Percentiles rank a stretch among this genome's conserved stretches.
Evolutionary conservation across 2,797 vertebrate species (phyloP).

Genomic region (Squalus acanthias): DNA sequence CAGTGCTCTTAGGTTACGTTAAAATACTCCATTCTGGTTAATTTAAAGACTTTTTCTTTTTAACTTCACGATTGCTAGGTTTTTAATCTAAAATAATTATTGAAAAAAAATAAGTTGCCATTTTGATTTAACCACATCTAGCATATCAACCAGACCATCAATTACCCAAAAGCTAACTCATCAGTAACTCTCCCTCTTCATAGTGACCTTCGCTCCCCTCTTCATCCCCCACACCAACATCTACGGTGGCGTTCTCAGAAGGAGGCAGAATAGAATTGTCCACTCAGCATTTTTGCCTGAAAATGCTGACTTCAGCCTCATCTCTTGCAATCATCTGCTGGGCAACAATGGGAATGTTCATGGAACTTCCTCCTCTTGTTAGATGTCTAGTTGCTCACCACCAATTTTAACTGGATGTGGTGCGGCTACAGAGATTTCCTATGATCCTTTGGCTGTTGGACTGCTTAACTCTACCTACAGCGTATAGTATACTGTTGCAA

Average conservation of each 20-base stretch:
- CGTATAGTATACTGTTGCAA: neutral
- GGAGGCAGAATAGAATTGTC: neutral
- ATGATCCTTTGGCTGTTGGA: neutral
- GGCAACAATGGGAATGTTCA: neutral
- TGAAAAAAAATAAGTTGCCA: neutral
- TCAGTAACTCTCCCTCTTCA: neutral
- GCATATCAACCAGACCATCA: neutral
- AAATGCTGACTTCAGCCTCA: neutral
- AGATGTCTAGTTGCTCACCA: neutral
- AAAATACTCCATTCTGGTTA: neutral
- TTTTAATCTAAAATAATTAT: neutral
- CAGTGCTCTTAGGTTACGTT: neutral
- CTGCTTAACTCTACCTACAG: too few species aligned
- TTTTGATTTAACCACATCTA: neutral
- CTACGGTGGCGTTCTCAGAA: neutral
- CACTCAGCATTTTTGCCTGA: neutral
- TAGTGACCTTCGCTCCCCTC: neutral
- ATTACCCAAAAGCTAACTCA: neutral
- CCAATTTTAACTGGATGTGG: neutral
- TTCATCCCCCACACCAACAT: neutral
- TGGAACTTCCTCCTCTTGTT: neutral
- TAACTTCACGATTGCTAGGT: neutral
- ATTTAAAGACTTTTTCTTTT: too few species aligned
- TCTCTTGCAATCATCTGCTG: neutral
- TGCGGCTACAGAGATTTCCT: neutral